Base-by-base conservation (phyloP, 1,140 invertebrate species). In the Babylonia areolata region DNA sequence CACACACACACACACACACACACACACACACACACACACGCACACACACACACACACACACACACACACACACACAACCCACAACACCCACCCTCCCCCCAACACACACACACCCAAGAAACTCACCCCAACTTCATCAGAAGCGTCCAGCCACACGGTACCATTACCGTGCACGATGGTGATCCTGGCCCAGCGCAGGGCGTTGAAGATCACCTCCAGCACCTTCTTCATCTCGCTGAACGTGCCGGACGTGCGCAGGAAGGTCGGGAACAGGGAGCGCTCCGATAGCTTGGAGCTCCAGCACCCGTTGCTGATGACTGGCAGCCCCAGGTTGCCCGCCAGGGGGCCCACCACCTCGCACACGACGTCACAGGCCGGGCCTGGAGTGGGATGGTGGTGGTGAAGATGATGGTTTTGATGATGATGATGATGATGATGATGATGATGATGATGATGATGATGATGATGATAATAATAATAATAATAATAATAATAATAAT, bases 301-400 rank as follows among this genome's bases (percentile, higher is more conserved):
- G 97, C 91, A 91, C 20, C 88, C 87, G 81, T 88, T 90, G 54
- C 89, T 90, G 31, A 91, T 88, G 86, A 91, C 87, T 0, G 88
- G 85, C 71, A 90, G 84, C 0, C 86, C 83, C 58, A 88, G 84
- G 51, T 89, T 82, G 64, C 85, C 83, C 15, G 82, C 88, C 64
- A 91, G 58, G 17, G 86, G 82, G 31, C 87, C 91, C 33, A 87
- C 88, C 31, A 89, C 58, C 23, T 81, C 46, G 54, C 91, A 91
- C 2, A 91, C 86, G 2, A 87, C 85, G 64, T 91, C 91, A 84
- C 91, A 91, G 1, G 84, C 86, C 0, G 90, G 91, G 46, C 91
- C 91, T 91, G 82, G 28, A 9, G 12, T 77, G n/a, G n/a, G n/a
- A n/a, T n/a, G n/a, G n/a, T n/a, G n/a, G n/a, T n/a, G n/a, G n/a